Percentiles rank a stretch among this genome's conserved stretches.
These are phyloP conservation scores for Apodemia mormo DNA, from an alignment of 2,888 invertebrate species.

Conservation along the genomic window DNA sequence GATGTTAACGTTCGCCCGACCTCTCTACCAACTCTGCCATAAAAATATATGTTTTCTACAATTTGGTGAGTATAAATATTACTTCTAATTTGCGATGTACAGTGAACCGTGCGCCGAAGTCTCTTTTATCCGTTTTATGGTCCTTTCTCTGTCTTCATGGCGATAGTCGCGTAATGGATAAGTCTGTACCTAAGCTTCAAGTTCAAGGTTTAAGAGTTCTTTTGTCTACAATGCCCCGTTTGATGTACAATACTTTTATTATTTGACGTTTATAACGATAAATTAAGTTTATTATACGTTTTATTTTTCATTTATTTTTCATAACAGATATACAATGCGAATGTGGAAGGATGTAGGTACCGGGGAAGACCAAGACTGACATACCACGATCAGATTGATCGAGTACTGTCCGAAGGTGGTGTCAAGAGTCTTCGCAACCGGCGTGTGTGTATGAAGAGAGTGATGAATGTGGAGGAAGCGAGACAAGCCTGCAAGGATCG, in stretches of 20 bases:
- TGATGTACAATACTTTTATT: not conserved
- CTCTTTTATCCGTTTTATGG: conserved; percentile 4
- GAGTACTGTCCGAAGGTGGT: too few relatives aligned
- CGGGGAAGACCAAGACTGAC: too few relatives aligned
- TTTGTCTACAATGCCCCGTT: not conserved
- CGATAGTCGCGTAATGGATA: not conserved
- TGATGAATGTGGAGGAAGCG: too few relatives aligned
- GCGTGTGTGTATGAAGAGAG: too few relatives aligned
- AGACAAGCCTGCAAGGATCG: too few relatives aligned
- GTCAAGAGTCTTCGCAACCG: too few relatives aligned
- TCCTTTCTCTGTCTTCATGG: not conserved
- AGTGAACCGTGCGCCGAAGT: not conserved
- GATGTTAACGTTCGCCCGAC: conserved; percentile 3
- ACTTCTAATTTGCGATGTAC: not conserved
- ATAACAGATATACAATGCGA: too few relatives aligned
- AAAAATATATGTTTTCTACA: conserved; percentile 17
- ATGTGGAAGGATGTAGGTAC: too few relatives aligned
- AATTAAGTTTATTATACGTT: too few relatives aligned
- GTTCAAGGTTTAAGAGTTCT: not conserved
- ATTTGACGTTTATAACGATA: too few relatives aligned
- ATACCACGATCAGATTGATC: too few relatives aligned
- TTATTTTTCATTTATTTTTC: too few relatives aligned
- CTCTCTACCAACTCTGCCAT: conserved; percentile 1
- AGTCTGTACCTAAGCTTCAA: not conserved
- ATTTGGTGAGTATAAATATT: conserved; percentile 12